These are phyloP conservation scores for Nemotelus nigrinus DNA, from an alignment of 2,888 invertebrate species.

Conservation along the genomic window DNA sequence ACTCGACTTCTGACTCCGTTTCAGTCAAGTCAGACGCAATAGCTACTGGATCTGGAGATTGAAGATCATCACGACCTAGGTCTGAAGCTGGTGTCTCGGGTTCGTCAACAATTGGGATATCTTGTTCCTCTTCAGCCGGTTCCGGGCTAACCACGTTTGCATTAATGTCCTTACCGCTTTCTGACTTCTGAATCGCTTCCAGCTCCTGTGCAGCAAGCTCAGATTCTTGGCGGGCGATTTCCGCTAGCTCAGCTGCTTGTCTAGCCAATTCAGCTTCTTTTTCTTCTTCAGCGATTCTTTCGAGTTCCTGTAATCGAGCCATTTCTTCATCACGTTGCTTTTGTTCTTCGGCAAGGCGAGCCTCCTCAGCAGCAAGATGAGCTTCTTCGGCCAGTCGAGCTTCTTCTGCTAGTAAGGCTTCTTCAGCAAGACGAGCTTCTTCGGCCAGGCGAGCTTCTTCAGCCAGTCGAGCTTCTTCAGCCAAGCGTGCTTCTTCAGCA, in stretches of 20 bases:
- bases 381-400: slow-evolving; percentile 55
- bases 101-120: slow-evolving; percentile 61
- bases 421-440: slow-evolving; percentile 55
- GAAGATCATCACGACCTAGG: slow-evolving; percentile 10
- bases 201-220: slow-evolving; percentile 71
- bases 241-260: slow-evolving; percentile 77
- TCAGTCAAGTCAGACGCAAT: slow-evolving; percentile 54
- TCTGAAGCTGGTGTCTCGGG: slow-evolving; percentile 52
- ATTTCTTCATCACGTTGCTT: slow-evolving; percentile 67
- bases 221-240: slow-evolving; percentile 72
- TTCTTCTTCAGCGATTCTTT: slow-evolving; percentile 67
- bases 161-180: slow-evolving; percentile 52
- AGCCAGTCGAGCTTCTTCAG: slow-evolving; percentile 62
- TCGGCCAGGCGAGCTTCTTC: slow-evolving; percentile 64
- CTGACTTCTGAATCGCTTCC: slow-evolving; percentile 59
- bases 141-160: slow-evolving; percentile 16
- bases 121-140: slow-evolving; percentile 64
- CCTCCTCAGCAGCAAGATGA: slow-evolving; percentile 62
- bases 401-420: slow-evolving; percentile 62
- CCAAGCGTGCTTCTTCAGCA: slow-evolving; percentile 61
- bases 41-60: slow-evolving; percentile 54
- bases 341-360: slow-evolving; percentile 65
- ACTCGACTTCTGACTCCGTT: slow-evolving; percentile 54
- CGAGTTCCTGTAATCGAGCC: slow-evolving; percentile 66
- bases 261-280: slow-evolving; percentile 75